Evolutionary conservation across 64 coral and sea anemone species (phyloP), one percentile per base, ranked within the genome.

Genomic region (Montipora efflorescens): DNA sequence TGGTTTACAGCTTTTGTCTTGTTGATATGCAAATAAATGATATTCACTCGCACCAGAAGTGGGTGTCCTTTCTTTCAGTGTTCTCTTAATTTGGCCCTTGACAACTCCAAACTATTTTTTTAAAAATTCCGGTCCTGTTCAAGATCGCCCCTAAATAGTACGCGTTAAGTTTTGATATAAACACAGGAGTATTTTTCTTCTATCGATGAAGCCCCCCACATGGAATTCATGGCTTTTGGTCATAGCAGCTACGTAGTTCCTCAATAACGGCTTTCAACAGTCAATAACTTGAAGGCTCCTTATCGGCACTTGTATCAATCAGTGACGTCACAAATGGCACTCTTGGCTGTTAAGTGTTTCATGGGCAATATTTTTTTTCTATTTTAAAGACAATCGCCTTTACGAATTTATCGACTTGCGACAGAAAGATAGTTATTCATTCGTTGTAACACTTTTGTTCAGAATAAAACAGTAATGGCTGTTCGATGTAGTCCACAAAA

Each of bases 291-390:
- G 11, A 64, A 11, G 14, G 9, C 13, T 15, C 13, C 8, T 64
- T 14, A 67, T 67, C 4, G 62, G 62, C 62, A 14, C 62, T 55
- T 64, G 8, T 64, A 64, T 14, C 9, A 64, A 64, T 64, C 61
- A 64, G 13, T 64, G 21, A 82, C 80, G 57, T 82, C 57, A 82
- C 22, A 82, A 82, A 67, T 66, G 80, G 28, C 13, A 64, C 55
- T 18, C 25, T 15, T 21, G 11, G 62, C 8, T 57, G 23, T 78
- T 78, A 46, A 78, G 47, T 47, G 21, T 36, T 81, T 20, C 8
- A 61, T 62, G 21, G 13, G 10, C 22, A 81, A 25, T 59, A 43
- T 7, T 7, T 82, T 28, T 16, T 64, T 64, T 57, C 10, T 43
- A 46, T 64, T 66, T 82, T 82, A 14, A 16, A 23, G 57, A 82